Conservation (phyloP, 2,113 vertebrate genomes). For the Tachysurus fulvidraco region DNA sequence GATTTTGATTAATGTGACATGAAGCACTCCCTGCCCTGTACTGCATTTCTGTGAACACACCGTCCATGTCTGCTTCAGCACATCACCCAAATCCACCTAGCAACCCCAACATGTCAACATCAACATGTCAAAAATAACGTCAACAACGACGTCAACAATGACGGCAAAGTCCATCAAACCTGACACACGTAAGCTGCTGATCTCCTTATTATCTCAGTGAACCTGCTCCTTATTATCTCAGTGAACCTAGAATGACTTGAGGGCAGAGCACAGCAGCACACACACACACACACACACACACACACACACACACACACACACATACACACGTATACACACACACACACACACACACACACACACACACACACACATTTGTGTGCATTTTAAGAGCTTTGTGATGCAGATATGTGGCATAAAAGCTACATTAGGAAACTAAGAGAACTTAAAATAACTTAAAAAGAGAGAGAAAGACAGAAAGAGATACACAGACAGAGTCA, state of each 20-base stretch:
- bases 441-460: neutral
- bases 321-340: neutral
- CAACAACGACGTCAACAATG: too few species aligned
- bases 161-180: neutral
- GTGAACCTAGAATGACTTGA: neutral
- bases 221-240: neutral
- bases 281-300: neutral
- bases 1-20: neutral
- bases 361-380: too few species aligned
- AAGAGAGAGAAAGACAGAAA: too few species aligned
- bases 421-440: neutral
- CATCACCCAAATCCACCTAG: neutral
- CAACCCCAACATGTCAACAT: neutral
- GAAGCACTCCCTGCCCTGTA: neutral
- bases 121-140: neutral
- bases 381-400: too few species aligned
- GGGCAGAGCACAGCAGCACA: neutral
- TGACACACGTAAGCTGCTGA: neutral
- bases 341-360: neutral
- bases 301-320: too few species aligned
- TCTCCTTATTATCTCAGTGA: neutral
- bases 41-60: neutral
- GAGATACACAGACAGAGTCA: too few species aligned
- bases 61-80: neutral
- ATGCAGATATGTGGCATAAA: neutral